phyloP scores from a whole-genome alignment of 2,797 vertebrate species.

The Pipistrellus kuhlii region DNA sequence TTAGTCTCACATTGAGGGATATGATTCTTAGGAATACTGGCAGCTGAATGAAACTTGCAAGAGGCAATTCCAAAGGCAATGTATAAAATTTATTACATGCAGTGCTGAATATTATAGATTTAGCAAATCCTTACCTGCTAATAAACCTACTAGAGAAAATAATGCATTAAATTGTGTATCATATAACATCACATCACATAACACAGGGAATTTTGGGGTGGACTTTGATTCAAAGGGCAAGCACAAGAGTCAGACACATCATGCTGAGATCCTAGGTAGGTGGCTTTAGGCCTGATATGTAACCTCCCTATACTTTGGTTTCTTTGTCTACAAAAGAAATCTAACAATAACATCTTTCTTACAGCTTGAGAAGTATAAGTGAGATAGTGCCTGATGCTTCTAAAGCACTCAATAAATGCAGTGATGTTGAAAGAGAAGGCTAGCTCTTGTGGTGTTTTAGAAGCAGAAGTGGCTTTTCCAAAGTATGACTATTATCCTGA shows the following conservation, averaged over 20 bases:
- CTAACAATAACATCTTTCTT: background rate
- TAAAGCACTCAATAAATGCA: background rate
- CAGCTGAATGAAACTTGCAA: constrained; percentile 4
- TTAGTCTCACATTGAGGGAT: constrained; percentile 82
- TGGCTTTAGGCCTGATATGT: background rate
- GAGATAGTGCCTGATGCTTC: background rate
- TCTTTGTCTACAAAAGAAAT: constrained; percentile 6
- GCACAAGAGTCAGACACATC: background rate
- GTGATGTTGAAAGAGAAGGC: background rate
- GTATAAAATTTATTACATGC: background rate
- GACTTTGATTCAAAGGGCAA: background rate
- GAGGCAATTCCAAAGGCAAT: background rate
- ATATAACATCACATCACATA: background rate
- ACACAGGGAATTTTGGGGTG: background rate
- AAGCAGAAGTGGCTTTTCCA: constrained; percentile 8
- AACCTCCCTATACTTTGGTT: background rate
- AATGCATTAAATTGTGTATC: background rate
- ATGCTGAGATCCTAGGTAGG: background rate
- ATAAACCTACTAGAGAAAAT: constrained; percentile 27
- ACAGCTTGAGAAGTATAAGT: background rate
- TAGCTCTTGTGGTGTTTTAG: background rate
- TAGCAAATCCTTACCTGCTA: constrained; percentile 8
- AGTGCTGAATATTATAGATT: background rate
- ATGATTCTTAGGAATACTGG: background rate
- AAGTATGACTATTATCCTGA: background rate